Base-by-base conservation (phyloP, 2,888 invertebrate genomes). In the Mycalesis mineus region DNA sequence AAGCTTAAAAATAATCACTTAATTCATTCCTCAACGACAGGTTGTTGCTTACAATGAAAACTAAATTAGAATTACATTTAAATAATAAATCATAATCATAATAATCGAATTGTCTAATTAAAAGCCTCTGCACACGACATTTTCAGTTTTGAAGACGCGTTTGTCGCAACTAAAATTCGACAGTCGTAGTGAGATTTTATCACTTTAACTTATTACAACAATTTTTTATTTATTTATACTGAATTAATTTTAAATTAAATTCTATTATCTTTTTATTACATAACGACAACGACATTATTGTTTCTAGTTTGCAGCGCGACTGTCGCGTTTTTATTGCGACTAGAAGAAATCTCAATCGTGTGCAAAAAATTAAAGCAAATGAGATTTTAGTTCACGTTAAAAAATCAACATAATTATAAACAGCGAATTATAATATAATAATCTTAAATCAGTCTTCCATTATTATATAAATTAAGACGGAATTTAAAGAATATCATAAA, bases 361-460 rank as follows among this genome's bases (percentile, higher is more conserved):
- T 36, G 36, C 36, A 36, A 36, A 33, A 36, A 15, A 40, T 33
- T 14, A 40, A 39, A 52, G 47, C 36, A 17, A 51, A 42, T 17
- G 40, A 22, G 28, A 49, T 55, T 36, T 50, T 33, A 29, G 40
- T 47, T 42, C 52, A 36, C 31, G 42, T 53, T 52, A 33, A 52
- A 51, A 42, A 33, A 33, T 47, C 33, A 15, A 47, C 15, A 31
- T 62, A 61, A 51, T 57, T 54, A 55, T 53, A 62, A 57, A 67
- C 58, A 67, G 13, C 3, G n/a, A n/a, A n/a, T n/a, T n/a, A n/a
- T n/a, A n/a, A n/a, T n/a, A n/a, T 4, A 22, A 68, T 67, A 68
- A 63, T 66, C 60, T 61, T 65, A 65, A 70, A 60, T 75, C 75
- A 75, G 74, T 75, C 74, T 75, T 75, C 44, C 64, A 57, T 62